phyloP scores from a whole-genome alignment of 2,113 vertebrate species.

The Engraulis encrasicolus region DNA sequence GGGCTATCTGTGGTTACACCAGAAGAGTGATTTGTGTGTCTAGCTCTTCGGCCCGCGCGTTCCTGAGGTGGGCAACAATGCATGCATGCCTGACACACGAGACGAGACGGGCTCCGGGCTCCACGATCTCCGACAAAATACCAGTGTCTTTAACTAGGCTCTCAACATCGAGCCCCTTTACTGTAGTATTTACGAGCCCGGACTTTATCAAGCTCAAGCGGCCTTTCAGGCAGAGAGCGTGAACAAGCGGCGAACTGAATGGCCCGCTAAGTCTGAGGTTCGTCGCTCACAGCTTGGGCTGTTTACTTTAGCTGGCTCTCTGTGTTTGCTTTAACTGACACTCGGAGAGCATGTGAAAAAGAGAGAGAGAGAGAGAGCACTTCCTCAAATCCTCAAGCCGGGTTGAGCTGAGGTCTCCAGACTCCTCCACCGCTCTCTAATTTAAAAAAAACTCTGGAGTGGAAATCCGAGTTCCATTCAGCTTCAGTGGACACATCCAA shows the following conservation, averaged over 20 bases:
- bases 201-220: background rate
- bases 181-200: background rate
- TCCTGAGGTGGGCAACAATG: background rate
- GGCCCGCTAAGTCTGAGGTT: background rate
- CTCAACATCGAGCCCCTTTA: background rate
- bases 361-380: no score
- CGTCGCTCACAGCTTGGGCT: no score
- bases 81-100: background rate
- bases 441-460: background rate
- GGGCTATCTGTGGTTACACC: background rate
- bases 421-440: no score
- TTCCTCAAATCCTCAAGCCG: background rate
- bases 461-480: background rate
- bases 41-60: background rate
- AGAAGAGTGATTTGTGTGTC: background rate
- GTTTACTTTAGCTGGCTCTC: background rate
- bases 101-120: background rate
- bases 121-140: no score
- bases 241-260: background rate
- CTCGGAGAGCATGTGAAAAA: slow-evolving; percentile 1
- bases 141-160: background rate
- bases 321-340: background rate
- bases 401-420: background rate
- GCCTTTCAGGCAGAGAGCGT: background rate
- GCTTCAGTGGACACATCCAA: background rate